A percentile compares a stretch with the other conserved stretches of the same genome.
phyloP scores from a whole-genome alignment of 2,888 invertebrate species.

The Drosophila colorata region DNA sequence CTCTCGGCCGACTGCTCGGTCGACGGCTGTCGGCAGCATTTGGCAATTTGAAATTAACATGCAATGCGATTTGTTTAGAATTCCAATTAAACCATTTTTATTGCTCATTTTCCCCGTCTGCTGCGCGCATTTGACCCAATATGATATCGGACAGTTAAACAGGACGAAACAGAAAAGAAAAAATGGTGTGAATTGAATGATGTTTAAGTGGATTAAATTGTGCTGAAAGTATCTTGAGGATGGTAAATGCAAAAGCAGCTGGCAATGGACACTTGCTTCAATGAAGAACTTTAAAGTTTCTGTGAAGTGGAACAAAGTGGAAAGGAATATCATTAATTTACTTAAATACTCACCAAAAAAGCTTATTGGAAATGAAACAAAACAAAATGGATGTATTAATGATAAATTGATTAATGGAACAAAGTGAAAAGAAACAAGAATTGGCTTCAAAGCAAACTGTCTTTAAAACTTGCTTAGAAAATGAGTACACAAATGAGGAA shows the following conservation, averaged over 20 bases:
- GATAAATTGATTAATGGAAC: too few relatives aligned
- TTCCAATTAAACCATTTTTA: slow-evolving; percentile 69
- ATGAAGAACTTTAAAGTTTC: not conserved
- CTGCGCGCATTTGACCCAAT: not conserved
- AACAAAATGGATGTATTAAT: too few relatives aligned
- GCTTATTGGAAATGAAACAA: too few relatives aligned
- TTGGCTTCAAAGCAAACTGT: too few relatives aligned
- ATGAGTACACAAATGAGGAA: too few relatives aligned
- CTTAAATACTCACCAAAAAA: too few relatives aligned
- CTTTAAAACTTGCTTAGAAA: too few relatives aligned
- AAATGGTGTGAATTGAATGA: not conserved
- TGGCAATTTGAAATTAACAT: slow-evolving; percentile 73
- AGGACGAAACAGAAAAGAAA: slow-evolving; percentile 7
- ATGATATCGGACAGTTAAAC: not conserved
- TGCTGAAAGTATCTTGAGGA: not conserved
- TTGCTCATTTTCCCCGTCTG: slow-evolving; percentile 40
- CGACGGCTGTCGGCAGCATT: slow-evolving; percentile 38
- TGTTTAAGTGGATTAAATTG: slow-evolving; percentile 5
- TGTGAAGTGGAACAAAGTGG: not conserved
- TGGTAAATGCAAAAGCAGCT: not conserved
- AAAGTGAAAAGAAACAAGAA: too few relatives aligned
- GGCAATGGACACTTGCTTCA: not conserved
- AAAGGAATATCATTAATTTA: not conserved
- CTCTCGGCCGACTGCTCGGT: too few relatives aligned
- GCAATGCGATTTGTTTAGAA: slow-evolving; percentile 69